Evolutionary conservation across 2,797 vertebrate genomes (phyloP).

Genomic region (Scolopax bukidnonensis): DNA sequence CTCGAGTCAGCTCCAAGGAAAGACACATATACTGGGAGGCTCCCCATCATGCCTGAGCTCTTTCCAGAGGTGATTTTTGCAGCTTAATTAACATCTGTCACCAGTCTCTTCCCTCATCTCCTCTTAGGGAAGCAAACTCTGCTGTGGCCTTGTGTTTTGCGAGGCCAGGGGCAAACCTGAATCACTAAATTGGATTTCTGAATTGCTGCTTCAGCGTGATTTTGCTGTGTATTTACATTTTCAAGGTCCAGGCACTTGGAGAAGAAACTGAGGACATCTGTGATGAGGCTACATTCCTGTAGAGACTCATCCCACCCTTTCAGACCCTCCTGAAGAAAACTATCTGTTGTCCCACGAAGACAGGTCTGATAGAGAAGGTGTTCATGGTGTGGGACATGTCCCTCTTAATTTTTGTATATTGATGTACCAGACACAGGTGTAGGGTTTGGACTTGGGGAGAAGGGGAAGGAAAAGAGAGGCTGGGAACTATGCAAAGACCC

Average conservation of each 20-base stretch:
- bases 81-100: conserved; percentile 30
- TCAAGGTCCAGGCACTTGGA: background rate
- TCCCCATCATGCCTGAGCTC: background rate
- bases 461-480: background rate
- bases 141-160: background rate
- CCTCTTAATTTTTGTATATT: fast-evolving
- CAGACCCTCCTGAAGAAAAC: background rate
- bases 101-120: background rate
- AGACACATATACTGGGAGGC: background rate
- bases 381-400: background rate
- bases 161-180: background rate
- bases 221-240: background rate
- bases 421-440: background rate
- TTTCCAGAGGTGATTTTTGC: conserved; percentile 29
- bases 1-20: background rate
- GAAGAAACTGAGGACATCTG: background rate
- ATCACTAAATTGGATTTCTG: background rate
- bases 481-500: background rate
- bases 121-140: background rate
- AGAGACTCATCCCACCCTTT: background rate
- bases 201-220: background rate
- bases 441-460: background rate
- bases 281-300: background rate
- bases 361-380: background rate
- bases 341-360: background rate